Conservation (phyloP, 2,888 invertebrate genomes). For the Carcina quercana region DNA sequence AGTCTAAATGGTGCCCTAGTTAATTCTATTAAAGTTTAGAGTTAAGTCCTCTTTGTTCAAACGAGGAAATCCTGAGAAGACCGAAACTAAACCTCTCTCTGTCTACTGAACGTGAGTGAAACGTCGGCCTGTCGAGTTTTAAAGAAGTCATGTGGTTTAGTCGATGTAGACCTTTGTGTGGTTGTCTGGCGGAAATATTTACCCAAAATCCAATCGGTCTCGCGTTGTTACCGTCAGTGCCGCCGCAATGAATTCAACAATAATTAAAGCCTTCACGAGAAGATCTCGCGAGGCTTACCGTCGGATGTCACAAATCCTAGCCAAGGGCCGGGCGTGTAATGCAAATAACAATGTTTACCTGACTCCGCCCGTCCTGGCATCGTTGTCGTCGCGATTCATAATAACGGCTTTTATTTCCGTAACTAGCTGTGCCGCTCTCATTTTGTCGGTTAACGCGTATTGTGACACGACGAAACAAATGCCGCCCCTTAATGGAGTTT, state of each 20-base stretch:
- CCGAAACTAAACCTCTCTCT: too few relatives aligned
- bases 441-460: slow-evolving; percentile 65
- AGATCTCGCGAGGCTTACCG: slow-evolving; percentile 43
- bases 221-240: slow-evolving; percentile 26
- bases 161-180: background rate
- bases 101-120: too few relatives aligned
- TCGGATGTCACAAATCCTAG: slow-evolving; percentile 63
- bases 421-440: slow-evolving; percentile 63
- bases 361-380: slow-evolving; percentile 22
- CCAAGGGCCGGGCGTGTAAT: slow-evolving; percentile 51
- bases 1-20: slow-evolving; percentile 6
- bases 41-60: too few relatives aligned
- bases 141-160: too few relatives aligned
- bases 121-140: too few relatives aligned
- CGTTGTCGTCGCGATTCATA: slow-evolving; percentile 41
- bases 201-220: slow-evolving; percentile 38
- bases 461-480: slow-evolving; percentile 59
- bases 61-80: too few relatives aligned
- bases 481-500: slow-evolving; percentile 60
- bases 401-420: slow-evolving; percentile 64
- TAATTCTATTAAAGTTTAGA: too few relatives aligned
- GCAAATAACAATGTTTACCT: slow-evolving; percentile 63
- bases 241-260: slow-evolving; percentile 43
- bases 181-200: slow-evolving; percentile 28
- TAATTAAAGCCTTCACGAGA: slow-evolving; percentile 41